Evolutionary conservation across 2,797 vertebrate genomes (phyloP), one percentile per base, ranked within the genome.

Genomic region (Gymnothorax javanicus): DNA sequence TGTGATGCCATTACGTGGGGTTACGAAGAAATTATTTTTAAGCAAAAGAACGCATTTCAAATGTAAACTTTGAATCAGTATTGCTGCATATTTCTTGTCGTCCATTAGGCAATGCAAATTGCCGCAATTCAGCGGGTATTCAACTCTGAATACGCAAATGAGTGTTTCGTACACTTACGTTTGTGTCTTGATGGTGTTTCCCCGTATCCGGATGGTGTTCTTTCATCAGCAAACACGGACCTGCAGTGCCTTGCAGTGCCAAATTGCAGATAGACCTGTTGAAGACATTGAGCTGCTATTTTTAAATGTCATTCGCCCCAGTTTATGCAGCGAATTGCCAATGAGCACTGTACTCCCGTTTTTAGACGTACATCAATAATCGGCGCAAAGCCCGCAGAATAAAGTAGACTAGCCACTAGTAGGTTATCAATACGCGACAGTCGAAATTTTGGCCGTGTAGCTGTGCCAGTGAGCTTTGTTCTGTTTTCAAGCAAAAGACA

Each of bases 181-280:
- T 11, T 82, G 13, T 67, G 27, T 33, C 60, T 15, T 62, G 86
- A 75, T 54, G 60, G 71, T 84, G 27, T 84, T 87, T 54, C 82
- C 86, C 33, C 82, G 27, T 59, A n/a, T 43, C 52, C 3, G 5
- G 12, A 8, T 12, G 57, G 11, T 60, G 20, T 25, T 83, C 56
- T 43, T 17, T 23, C 25, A 25, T 59, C 6, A 60, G 56, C 20
- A 25, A 25, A 81, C 25, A 25, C 64, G 86, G 52, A 33, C 62
- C 67, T n/a, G 82, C 20, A 82, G 64, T 20, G 77, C 33, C 50
- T 23, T 79, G 86, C 62, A 69, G 62, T 59, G 60, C 62, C 77
- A 83, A 52, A 43, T 62, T 23, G 60, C 43, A 27, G 50, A n/a
- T 59, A 5, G 25, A 83, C 82, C 56, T 60, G 82, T 83, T 83